These are phyloP conservation scores for Spilarctia lutea DNA, from an alignment of 2,888 invertebrate species.

Conservation along the genomic window DNA sequence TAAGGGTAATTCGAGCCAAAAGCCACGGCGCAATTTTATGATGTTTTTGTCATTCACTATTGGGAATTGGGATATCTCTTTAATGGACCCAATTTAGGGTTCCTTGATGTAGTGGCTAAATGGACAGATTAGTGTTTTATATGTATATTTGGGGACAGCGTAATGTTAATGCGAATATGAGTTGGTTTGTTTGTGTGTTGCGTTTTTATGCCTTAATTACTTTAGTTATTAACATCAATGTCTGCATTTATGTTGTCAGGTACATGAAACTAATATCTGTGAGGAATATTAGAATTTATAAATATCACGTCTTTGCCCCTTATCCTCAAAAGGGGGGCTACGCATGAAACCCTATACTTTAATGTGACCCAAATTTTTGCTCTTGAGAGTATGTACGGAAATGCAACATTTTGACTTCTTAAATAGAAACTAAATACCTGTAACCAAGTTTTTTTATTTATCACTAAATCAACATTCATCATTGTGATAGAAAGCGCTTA, in stretches of 20 bases:
- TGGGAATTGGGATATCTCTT: conserved; percentile 54
- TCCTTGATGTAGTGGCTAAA: conserved; percentile 32
- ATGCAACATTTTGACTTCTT: too few relatives aligned
- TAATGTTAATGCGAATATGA: background rate
- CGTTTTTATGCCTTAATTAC: background rate
- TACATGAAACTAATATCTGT: too few relatives aligned
- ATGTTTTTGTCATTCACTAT: conserved; percentile 55
- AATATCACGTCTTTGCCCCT: too few relatives aligned
- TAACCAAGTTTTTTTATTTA: background rate
- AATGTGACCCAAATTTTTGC: too few relatives aligned
- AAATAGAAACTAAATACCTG: background rate
- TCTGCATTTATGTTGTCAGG: background rate
- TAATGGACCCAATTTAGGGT: conserved; percentile 54
- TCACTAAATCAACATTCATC: background rate
- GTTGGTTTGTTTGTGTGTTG: background rate
- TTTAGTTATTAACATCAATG: background rate
- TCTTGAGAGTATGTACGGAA: background rate
- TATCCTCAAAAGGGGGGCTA: too few relatives aligned
- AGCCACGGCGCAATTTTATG: conserved; percentile 53
- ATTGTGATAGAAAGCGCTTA: background rate
- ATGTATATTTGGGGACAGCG: background rate
- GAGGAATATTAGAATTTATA: too few relatives aligned
- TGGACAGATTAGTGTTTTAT: conserved; percentile 21
- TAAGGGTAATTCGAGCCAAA: conserved; percentile 54
- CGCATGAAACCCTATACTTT: too few relatives aligned